Evolutionary conservation across 2,888 invertebrate species (phyloP).

Genomic region (Macrophya annulata): DNA sequence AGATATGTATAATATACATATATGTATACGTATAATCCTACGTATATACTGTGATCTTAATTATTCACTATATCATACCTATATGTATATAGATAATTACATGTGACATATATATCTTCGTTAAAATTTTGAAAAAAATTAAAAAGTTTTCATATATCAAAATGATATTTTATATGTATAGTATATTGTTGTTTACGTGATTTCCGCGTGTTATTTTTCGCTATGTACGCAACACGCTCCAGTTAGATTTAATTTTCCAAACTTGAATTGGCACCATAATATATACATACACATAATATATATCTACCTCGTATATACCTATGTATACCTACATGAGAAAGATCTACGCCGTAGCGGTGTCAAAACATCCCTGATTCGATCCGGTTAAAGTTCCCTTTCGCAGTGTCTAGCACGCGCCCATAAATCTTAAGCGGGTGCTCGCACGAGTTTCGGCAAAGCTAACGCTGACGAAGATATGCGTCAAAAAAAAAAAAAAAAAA

Average conservation of each 20-base stretch:
- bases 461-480: constrained; percentile 44
- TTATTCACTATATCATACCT: not conserved
- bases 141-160: not conserved
- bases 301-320: not conserved
- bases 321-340: not conserved
- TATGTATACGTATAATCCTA: no score
- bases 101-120: no score
- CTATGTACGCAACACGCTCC: not conserved
- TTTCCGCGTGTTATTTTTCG: not conserved
- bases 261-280: not conserved
- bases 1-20: not conserved
- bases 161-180: not conserved
- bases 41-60: not conserved
- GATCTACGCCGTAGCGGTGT: constrained; percentile 41
- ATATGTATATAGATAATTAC: no score
- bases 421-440: not conserved
- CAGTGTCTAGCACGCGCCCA: constrained; percentile 34
- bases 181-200: not conserved
- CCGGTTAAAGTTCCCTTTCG: constrained; percentile 41
- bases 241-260: constrained; percentile 3
- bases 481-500: not conserved
- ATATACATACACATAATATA: not conserved
- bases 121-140: not conserved
- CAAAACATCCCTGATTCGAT: constrained; percentile 49
- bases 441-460: constrained; percentile 7